A percentile compares a stretch with the other conserved stretches of the same genome.
These are phyloP conservation scores for Merluccius polli DNA, from an alignment of 2,797 vertebrate genomes.

Conservation along the genomic window DNA sequence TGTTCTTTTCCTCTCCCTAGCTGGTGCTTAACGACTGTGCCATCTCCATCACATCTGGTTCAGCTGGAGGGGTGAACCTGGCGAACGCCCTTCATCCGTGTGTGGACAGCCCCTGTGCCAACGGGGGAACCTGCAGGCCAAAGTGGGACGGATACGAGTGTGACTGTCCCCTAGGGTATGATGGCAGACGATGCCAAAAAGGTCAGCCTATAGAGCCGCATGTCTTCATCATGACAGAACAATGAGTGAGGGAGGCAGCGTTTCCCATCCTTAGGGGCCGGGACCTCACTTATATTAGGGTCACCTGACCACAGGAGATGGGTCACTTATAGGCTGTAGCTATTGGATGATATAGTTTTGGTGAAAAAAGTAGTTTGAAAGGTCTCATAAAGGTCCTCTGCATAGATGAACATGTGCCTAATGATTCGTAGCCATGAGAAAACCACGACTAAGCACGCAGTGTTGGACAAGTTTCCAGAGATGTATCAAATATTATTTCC, in stretches of 20 bases:
- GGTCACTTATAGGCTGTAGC: neutral
- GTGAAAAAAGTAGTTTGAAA: neutral
- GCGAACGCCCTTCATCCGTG: slow-evolving; percentile 86
- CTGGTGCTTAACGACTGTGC: slow-evolving; percentile 86
- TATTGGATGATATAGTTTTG: neutral
- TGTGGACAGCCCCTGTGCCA: slow-evolving; percentile 81
- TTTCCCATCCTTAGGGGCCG: neutral
- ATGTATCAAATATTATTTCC: neutral
- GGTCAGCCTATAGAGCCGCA: slow-evolving; percentile 66
- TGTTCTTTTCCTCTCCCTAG: slow-evolving; percentile 51
- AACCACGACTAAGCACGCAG: neutral
- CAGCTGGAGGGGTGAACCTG: slow-evolving; percentile 82
- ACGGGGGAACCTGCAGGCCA: slow-evolving; percentile 88
- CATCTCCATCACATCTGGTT: slow-evolving; percentile 75
- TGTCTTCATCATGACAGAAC: neutral
- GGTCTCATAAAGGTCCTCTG: neutral
- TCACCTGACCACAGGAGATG: neutral
- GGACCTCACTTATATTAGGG: neutral
- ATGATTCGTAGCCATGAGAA: neutral
- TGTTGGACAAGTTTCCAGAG: neutral
- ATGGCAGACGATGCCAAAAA: slow-evolving; percentile 92
- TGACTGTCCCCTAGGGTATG: slow-evolving; percentile 91
- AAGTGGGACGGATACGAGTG: slow-evolving; percentile 89
- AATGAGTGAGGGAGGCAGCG: neutral
- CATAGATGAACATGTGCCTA: neutral